phyloP scores from a whole-genome alignment of 2,888 invertebrate genomes.

The Harpagoxenus sublaevis region DNA sequence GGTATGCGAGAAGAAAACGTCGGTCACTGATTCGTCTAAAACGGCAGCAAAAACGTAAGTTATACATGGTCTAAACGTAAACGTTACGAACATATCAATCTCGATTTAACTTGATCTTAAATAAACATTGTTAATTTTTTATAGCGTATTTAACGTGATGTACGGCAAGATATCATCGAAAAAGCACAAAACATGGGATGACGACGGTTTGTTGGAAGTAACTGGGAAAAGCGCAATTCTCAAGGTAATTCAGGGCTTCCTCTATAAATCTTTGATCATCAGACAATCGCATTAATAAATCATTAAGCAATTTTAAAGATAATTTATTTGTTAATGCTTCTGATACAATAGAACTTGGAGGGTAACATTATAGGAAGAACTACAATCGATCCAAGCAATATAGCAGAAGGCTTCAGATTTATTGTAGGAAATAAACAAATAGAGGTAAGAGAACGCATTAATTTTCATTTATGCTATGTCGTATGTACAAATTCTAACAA shows the following conservation, averaged over 20 bases:
- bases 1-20: conserved; percentile 1
- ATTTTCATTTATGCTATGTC: neutral
- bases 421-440: conserved; percentile 86
- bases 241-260: conserved; percentile 78
- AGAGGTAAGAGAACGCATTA: neutral
- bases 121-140: neutral
- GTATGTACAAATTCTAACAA: conserved; percentile 64
- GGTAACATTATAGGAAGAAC: conserved; percentile 88
- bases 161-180: conserved; percentile 90
- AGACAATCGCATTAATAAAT: neutral
- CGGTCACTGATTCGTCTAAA: neutral
- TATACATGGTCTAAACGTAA: neutral
- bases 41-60: conserved; percentile 53
- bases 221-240: conserved; percentile 83
- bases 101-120: neutral
- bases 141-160: conserved; percentile 85
- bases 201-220: conserved; percentile 89
- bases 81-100: neutral
- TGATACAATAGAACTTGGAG: conserved; percentile 85
- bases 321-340: conserved; percentile 3
- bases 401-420: conserved; percentile 86
- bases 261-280: neutral
- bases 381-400: conserved; percentile 72
- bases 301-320: neutral
- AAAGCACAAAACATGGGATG: conserved; percentile 92